Evolutionary conservation across 2,888 invertebrate genomes (phyloP), one percentile per base, ranked within the genome.

Genomic region (Lobophora halterata): DNA sequence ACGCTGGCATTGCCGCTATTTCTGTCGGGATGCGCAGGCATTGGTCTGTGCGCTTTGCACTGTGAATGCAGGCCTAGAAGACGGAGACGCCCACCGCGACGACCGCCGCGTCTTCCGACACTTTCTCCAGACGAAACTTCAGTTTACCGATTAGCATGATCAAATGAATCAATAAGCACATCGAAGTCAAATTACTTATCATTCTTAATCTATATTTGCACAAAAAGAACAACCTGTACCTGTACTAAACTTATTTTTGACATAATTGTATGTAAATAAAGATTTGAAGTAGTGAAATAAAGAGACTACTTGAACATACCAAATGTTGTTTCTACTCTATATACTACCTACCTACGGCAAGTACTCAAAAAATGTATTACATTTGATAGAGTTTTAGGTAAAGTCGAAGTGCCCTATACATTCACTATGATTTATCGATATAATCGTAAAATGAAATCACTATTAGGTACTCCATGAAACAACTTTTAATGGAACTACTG

Each of bases 1-100:
- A 95, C 93, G 74, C 91, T 95, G 79, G 95, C 93, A 39, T 91
- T 95, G 59, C 95, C 95, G 46, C 91, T 96, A 80, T 93, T 94
- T 65, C 90, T 95, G 65, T 95, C 95, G 34, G 89, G 95, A 55
- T 93, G 95, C 61, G 95, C 95, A 51, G 95, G 95, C 38, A 92
- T 95, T 54, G 94, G 94, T 13, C 89, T 95, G 42, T 96, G 95
- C 79, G 93, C 95, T 41, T 91, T 95, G 90, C 95, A 95, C 77
- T 96, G 95, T 79, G 95, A 95, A 79, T 95, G 95, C 79, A 90
- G 92, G 54, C 79, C 94, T 81, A 89, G 93, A 59, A 88, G 92
- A 55, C 89, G 93, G 68, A 78, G 91, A 67, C 82, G 91, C 78
- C 82, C 93, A 71, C 85, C 92, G 11, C 88, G 91, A 40, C 86